Conservation (phyloP, 2,113 vertebrate genomes). For the Psettodes erumei region DNA sequence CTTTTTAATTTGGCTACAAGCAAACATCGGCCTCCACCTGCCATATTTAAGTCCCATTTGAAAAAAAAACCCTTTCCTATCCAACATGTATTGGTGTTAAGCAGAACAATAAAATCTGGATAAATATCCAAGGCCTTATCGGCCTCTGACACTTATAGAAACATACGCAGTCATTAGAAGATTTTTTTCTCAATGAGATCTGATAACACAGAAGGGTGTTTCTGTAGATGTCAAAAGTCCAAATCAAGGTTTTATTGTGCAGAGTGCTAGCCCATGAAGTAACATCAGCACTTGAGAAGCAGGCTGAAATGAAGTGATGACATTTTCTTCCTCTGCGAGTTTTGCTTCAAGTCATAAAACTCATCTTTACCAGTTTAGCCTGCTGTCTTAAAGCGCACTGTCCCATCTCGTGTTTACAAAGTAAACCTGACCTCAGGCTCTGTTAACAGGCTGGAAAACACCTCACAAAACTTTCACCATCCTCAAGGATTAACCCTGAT, state of each 20-base stretch:
- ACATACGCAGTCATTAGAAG: too few relatives aligned
- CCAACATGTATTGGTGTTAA: neutral
- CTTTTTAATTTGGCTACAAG: neutral
- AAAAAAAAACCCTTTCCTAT: neutral
- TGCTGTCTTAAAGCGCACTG: neutral
- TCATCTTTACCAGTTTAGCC: neutral
- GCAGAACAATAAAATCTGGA: neutral
- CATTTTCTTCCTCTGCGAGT: neutral
- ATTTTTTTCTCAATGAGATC: too few relatives aligned
- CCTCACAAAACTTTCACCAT: neutral
- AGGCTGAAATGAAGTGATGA: neutral
- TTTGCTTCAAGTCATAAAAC: neutral
- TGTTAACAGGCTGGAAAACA: neutral
- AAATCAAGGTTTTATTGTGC: too few relatives aligned
- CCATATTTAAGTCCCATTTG: neutral
- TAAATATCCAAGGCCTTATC: too few relatives aligned
- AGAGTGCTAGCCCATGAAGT: too few relatives aligned
- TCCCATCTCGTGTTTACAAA: slow-evolving; percentile 34
- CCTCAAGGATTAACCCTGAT: neutral
- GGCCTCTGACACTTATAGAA: too few relatives aligned
- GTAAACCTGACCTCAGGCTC: slow-evolving; percentile 41
- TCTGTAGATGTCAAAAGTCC: too few relatives aligned
- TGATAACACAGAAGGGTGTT: too few relatives aligned
- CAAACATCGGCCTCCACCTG: neutral
- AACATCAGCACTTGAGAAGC: neutral